Evolutionary conservation across 2,888 invertebrate genomes (phyloP).

Genomic region (Melinaea menophilus): DNA sequence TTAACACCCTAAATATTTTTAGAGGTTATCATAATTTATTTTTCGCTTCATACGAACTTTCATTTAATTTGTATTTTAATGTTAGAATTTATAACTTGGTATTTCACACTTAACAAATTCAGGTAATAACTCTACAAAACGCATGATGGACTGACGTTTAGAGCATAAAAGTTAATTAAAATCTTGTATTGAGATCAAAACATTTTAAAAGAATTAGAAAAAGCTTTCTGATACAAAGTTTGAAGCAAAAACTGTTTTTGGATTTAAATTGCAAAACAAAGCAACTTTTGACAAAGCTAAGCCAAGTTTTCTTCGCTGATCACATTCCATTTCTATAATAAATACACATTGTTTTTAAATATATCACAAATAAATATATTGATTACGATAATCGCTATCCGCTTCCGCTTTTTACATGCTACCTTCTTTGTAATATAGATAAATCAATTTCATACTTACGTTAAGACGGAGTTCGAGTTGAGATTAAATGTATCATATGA

Average conservation of each 20-base stretch:
- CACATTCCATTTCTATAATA: neutral
- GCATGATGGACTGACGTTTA: no score
- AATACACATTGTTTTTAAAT: no score
- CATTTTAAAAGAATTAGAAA: neutral
- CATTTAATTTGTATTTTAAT: no score
- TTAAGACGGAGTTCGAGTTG: conserved; percentile 12
- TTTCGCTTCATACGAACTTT: no score
- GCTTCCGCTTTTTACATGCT: neutral
- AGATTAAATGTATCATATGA: conserved; percentile 3
- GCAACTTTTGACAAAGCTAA: neutral
- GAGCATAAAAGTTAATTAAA: no score
- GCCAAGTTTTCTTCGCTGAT: neutral
- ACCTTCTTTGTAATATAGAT: conserved; percentile 2
- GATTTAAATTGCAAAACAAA: neutral
- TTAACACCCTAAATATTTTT: neutral
- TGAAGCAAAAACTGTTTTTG: neutral
- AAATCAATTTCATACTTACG: conserved; percentile 30
- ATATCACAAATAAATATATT: no score
- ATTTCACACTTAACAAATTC: no score
- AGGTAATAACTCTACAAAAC: no score
- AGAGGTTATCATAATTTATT: neutral
- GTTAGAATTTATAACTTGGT: no score
- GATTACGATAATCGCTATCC: neutral
- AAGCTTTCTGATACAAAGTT: neutral
- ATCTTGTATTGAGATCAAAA: no score